phyloP scores from a whole-genome alignment of 2,888 invertebrate species.

The Macrosiphum euphorbiae region DNA sequence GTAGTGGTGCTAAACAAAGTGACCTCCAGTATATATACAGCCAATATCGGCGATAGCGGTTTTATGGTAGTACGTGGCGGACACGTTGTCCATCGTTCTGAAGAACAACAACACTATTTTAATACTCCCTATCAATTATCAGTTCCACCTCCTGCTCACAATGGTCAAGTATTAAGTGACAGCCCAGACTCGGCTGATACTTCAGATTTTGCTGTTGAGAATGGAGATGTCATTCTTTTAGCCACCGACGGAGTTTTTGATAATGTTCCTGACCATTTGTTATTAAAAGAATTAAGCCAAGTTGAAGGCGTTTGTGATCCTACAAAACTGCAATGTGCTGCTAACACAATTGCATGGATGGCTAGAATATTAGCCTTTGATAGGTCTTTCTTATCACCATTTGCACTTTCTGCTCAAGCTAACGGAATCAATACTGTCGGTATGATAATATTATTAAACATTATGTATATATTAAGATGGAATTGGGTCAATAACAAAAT shows the following conservation, averaged over 20 bases:
- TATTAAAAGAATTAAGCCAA: constrained; percentile 87
- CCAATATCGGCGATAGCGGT: constrained; percentile 99
- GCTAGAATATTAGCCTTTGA: constrained; percentile 95
- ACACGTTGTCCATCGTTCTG: constrained; percentile 89
- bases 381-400: constrained; percentile 94
- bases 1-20: constrained; percentile 93
- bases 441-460: constrained; percentile 70
- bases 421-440: constrained; percentile 94
- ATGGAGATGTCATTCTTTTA: constrained; percentile 93
- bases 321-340: constrained; percentile 86
- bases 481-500: not conserved
- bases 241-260: constrained; percentile 99
- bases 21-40: constrained; percentile 91
- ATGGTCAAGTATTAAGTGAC: constrained; percentile 89
- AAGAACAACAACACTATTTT: constrained; percentile 98
- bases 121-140: constrained; percentile 98
- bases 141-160: constrained; percentile 91
- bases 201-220: constrained; percentile 87
- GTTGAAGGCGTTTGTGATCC: constrained; percentile 81
- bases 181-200: constrained; percentile 94
- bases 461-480: not conserved
- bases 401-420: constrained; percentile 91
- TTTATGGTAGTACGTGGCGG: constrained; percentile 92
- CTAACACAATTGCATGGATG: constrained; percentile 95
- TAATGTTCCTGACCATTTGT: constrained; percentile 92